Evolutionary conservation across 1,140 invertebrate species (phyloP), one percentile per base, ranked within the genome.

Genomic region (Bombus turneri): DNA sequence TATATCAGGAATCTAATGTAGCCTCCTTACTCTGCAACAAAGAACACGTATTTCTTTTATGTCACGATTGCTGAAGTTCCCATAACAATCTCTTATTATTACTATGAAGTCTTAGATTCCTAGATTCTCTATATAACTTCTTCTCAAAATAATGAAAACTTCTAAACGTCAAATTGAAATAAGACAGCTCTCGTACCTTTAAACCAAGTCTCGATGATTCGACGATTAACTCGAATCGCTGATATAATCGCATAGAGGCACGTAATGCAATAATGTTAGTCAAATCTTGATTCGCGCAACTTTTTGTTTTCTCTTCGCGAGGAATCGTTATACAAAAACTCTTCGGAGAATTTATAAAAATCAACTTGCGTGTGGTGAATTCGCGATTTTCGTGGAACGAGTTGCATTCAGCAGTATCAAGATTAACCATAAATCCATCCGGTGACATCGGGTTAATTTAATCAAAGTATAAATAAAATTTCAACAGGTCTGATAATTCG

Each of bases 161-260:
- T 15, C 3, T 2, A 31, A 31, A 68, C 59, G 39, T 31, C n/a
- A 15, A 80, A 47, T 37, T n/a, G 71, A n/a, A 41, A n/a, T 64
- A 73, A 84, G 86, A 93, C 92, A 2, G 47, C 5, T 53, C 18
- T 53, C 47, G 18, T 91, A 88, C 89, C 87, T 86, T 79, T 79
- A 28, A 25, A 83, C 84, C 91, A 92, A 90, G 90, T 91, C 91
- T 91, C 89, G 90, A 82, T 86, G 88, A 85, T 68, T 85, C 76
- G 53, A 62, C 75, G 83, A 79, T 37, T 73, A 80, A 31, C 57
- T 80, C 47, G 18, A 18, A 57, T n/a, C 28, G 28, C 69, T 34
- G 75, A 78, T 71, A 78, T 25, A 34, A 84, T 83, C 43, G 15
- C 43, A 1, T 1, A 2, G 66, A 62, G 10, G 75, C 75, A 84